Base-by-base conservation (phyloP, 2,113 vertebrate genomes). In the Mobula hypostoma region DNA sequence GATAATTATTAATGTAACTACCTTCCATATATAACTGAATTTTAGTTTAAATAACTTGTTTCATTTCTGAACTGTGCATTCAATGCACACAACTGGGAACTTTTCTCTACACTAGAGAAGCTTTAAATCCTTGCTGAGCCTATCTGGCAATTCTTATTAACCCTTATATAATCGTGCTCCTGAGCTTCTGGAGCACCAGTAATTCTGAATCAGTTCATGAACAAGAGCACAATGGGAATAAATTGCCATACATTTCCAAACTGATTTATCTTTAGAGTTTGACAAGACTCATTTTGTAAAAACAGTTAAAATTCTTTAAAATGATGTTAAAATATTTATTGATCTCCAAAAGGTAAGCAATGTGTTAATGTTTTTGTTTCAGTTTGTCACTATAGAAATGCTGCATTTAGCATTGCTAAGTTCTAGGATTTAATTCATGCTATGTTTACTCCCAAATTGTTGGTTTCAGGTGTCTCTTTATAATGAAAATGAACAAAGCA, bases 301-400 rank as follows among this genome's bases (percentile, higher is more conserved):
- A 61, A 90, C 19, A 66, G 32, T 90, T 66, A 79, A n/a, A 79
- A 79, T 36, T 79, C n/a, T 79, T 79, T 79, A 19, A 8, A 66
- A 68, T 7, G 29, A 17, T 90, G 29, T 12, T 66, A 88, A 66
- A 63, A 32, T 21, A 12, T 85, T 32, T 66, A 66, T 66, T 66
- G 15, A n/a, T n/a, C 29, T 6, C n/a, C 85, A 87, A 87, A 85
- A 48, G 48, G 48, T 9, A 27, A 58, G 19, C 48, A 87, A 90
- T 90, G 85, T 66, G 85, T 90, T 90, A 66, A 90, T 14, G 15
- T 66, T 88, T 88, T 90, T 90, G 61, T 90, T 90, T 90, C 61
- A 32, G 29, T 66, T n/a, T 90, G 29, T 32, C 63, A 63, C 85
- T 66, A 66, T 66, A 66, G 85, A 14, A 66, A 90, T 61, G 66